Conservation (phyloP, 2,113 vertebrate genomes). For the Ceyx margarethae region DNA sequence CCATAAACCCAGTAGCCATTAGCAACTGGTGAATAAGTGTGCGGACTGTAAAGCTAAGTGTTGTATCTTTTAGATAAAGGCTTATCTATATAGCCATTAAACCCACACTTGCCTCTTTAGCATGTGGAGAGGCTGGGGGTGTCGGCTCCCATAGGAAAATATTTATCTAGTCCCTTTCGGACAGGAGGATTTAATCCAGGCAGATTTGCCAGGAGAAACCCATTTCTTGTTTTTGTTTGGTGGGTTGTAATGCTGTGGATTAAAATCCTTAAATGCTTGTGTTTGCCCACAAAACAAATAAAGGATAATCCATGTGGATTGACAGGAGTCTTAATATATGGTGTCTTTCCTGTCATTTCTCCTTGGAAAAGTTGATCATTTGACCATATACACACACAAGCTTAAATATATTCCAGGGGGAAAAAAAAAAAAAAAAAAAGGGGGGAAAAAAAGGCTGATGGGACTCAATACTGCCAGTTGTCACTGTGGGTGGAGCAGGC, state of each 20-base stretch:
- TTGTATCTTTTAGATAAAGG: slow-evolving; percentile 27
- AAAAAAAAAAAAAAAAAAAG: neutral
- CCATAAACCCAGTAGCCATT: neutral
- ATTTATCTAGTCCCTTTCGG: neutral
- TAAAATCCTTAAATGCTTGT: neutral
- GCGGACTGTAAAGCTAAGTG: neutral
- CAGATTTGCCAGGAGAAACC: neutral
- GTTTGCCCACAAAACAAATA: neutral
- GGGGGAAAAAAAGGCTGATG: no score
- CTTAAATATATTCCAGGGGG: neutral
- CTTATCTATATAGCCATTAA: slow-evolving; percentile 36
- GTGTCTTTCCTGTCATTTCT: neutral
- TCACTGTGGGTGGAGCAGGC: neutral
- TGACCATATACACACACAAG: neutral
- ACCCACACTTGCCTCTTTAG: neutral
- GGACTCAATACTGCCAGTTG: neutral
- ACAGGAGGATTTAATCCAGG: neutral
- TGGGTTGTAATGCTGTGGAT: neutral
- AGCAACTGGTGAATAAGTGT: neutral
- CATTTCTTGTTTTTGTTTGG: neutral
- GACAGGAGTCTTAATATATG: fast-evolving
- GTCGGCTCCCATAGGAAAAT: neutral
- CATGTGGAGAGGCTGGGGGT: neutral
- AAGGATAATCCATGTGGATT: neutral
- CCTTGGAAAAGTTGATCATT: neutral